phyloP scores from a whole-genome alignment of 23 tunicate genomes.

The Aplidium turbinatum region DNA sequence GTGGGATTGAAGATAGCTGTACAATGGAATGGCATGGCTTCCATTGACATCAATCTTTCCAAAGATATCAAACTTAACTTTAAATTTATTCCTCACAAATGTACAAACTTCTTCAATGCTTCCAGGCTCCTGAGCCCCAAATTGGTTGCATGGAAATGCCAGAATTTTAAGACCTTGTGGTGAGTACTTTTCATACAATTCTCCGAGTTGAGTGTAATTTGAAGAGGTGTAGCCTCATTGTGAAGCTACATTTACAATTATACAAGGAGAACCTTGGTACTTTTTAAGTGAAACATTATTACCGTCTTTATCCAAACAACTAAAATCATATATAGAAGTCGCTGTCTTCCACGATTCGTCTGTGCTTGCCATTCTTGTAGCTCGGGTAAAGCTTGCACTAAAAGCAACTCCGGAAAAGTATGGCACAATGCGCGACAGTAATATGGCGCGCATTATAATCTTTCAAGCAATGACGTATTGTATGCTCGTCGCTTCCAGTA shows the following conservation, averaged over 20 bases:
- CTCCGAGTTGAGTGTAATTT: slow-evolving; percentile 56
- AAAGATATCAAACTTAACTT: slow-evolving; percentile 52
- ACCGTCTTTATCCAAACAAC: slow-evolving; percentile 61
- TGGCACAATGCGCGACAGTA: too few species aligned
- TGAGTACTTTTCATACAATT: slow-evolving; percentile 78
- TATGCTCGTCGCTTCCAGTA: too few species aligned
- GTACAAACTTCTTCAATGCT: slow-evolving; percentile 45
- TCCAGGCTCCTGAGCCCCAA: slow-evolving; percentile 67
- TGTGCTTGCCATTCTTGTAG: too few species aligned
- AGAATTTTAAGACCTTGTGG: slow-evolving; percentile 59
- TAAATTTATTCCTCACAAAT: slow-evolving; percentile 50
- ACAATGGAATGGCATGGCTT: slow-evolving; percentile 52
- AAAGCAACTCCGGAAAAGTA: too few species aligned
- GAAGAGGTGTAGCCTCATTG: slow-evolving; percentile 72
- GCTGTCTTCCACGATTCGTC: slow-evolving; percentile 1
- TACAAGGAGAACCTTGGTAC: slow-evolving; percentile 54
- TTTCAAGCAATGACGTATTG: too few species aligned
- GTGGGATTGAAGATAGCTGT: slow-evolving; percentile 50
- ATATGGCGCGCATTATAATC: too few species aligned
- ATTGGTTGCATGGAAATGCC: slow-evolving; percentile 89
- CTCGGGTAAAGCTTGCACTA: too few species aligned
- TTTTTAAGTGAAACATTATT: slow-evolving; percentile 52
- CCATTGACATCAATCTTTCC: slow-evolving; percentile 79
- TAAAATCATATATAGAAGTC: slow-evolving; percentile 53
- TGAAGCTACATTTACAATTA: slow-evolving; percentile 85